Conservation (phyloP, 2,113 vertebrate species). For the Oophaga pumilio region DNA sequence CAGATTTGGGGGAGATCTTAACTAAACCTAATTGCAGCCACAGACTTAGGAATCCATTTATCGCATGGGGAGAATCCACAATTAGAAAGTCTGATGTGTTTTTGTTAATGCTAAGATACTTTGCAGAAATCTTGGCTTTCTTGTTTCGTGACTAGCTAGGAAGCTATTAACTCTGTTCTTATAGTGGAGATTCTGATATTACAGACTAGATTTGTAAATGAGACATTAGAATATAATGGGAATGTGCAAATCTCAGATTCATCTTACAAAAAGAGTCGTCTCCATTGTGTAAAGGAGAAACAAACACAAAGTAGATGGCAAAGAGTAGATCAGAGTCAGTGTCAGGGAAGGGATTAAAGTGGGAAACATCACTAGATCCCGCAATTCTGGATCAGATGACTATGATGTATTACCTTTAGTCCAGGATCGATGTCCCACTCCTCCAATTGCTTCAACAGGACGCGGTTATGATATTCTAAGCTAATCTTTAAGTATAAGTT, state of each 20-base stretch:
- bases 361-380: neutral
- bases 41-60: slow-evolving; percentile 55
- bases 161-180: slow-evolving; percentile 21
- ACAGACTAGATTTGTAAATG: slow-evolving; percentile 11
- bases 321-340: neutral
- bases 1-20: slow-evolving; percentile 53
- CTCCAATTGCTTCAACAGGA: neutral
- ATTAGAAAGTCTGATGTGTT: slow-evolving; percentile 51
- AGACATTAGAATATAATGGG: neutral
- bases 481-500: neutral
- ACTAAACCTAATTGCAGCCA: slow-evolving; percentile 50
- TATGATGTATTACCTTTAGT: neutral
- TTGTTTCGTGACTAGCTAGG: slow-evolving; percentile 24
- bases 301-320: slow-evolving; percentile 2
- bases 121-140: slow-evolving; percentile 28
- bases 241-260: neutral
- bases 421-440: neutral
- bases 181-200: neutral
- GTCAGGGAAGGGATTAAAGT: neutral
- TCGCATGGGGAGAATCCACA: slow-evolving; percentile 53
- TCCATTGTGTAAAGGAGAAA: slow-evolving; percentile 6
- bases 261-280: neutral
- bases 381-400: neutral
- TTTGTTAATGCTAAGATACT: slow-evolving; percentile 36
- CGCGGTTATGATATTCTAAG: neutral